These are phyloP conservation scores for Gnathonemus echidnorhynchus DNA, from an alignment of 2,113 vertebrate genomes.

Conservation along the genomic window DNA sequence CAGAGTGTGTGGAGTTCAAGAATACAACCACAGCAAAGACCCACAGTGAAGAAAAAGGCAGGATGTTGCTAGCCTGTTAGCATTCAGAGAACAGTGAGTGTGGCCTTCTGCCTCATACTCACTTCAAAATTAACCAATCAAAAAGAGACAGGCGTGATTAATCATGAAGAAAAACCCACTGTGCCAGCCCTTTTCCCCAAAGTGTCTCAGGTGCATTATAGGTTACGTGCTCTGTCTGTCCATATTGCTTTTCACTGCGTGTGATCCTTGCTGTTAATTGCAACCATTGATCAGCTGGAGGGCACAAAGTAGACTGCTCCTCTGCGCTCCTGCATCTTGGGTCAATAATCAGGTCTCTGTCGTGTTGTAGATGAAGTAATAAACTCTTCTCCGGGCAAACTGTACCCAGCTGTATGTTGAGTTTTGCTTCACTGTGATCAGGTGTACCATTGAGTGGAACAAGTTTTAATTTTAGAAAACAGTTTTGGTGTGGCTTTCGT, in stretches of 20 bases:
- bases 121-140: not conserved
- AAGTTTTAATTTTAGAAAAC: not conserved
- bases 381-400: not conserved
- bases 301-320: not conserved
- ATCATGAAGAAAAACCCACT: not conserved
- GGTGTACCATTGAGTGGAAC: not conserved
- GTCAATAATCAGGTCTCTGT: constrained; percentile 10
- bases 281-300: constrained; percentile 15
- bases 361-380: not conserved
- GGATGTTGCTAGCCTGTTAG: not conserved
- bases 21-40: not conserved
- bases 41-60: not conserved
- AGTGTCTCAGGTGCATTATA: not conserved
- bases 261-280: constrained; percentile 10
- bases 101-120: not conserved
- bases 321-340: not conserved
- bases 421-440: not conserved
- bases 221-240: not conserved
- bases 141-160: not conserved
- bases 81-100: not conserved
- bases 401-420: not conserved
- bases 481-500: not conserved
- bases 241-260: constrained; percentile 5
- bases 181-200: not conserved
- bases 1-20: not conserved